Conservation (phyloP, 2,113 vertebrate genomes). For the Rynchops niger region DNA sequence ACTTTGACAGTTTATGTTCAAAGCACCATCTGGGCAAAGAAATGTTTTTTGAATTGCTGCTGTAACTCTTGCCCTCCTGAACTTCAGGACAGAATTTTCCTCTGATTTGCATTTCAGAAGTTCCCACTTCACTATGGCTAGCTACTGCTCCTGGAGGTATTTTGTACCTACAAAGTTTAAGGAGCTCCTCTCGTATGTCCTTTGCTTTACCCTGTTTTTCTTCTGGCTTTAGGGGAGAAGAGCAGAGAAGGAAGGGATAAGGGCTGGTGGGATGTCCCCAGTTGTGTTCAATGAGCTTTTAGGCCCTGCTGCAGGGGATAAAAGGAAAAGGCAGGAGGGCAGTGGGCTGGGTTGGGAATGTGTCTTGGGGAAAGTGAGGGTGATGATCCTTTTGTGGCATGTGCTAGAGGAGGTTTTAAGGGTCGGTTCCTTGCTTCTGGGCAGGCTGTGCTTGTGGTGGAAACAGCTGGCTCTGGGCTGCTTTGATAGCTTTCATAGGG, state of each 20-base stretch:
- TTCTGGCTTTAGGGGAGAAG: neutral
- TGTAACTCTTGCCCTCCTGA: slow-evolving; percentile 55
- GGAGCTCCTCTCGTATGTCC: neutral
- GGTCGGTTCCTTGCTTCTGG: neutral
- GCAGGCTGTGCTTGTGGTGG: neutral
- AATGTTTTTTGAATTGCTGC: neutral
- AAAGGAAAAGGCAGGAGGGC: neutral
- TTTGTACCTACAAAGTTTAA: neutral
- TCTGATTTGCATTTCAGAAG: neutral
- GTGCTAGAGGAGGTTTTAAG: neutral
- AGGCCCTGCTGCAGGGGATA: neutral
- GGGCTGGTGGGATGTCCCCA: neutral
- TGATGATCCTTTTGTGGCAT: neutral
- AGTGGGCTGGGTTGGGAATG: neutral
- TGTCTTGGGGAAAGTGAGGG: neutral
- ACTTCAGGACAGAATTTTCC: slow-evolving; percentile 5
- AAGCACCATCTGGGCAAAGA: slow-evolving; percentile 50
- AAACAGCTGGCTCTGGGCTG: neutral
- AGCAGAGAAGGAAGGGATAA: neutral
- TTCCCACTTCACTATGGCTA: neutral
- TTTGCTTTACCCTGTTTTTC: neutral
- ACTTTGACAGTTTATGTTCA: slow-evolving; percentile 56
- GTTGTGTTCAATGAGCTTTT: neutral
- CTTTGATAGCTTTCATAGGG: neutral
- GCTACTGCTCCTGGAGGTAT: neutral